Percentiles rank a stretch among this genome's conserved stretches.
These are phyloP conservation scores for Timandra comae DNA, from an alignment of 2,888 invertebrate genomes.

Conservation along the genomic window DNA sequence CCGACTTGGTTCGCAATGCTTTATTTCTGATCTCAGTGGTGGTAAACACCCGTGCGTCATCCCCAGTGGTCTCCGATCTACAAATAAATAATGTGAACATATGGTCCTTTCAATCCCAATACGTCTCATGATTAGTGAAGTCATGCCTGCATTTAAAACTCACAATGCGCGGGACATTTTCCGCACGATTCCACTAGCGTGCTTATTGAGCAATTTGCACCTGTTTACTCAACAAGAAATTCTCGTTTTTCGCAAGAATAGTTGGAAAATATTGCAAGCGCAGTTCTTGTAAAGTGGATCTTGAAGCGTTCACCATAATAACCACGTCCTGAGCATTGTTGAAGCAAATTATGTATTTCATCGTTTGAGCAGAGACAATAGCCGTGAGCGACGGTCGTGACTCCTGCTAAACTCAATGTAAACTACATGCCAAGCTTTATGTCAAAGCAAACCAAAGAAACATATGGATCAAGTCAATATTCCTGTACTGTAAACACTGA, in stretches of 20 bases:
- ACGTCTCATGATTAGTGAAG: constrained; percentile 23
- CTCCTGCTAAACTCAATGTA: constrained; percentile 21
- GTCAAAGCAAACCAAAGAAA: constrained; percentile 33
- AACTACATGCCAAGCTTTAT: constrained; percentile 36
- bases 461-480: constrained; percentile 58
- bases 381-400: constrained; percentile 27
- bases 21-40: constrained; percentile 67
- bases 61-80: constrained; percentile 53
- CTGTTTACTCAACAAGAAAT: constrained; percentile 12
- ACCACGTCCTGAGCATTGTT: constrained; percentile 3
- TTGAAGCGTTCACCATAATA: constrained; percentile 4
- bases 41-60: constrained; percentile 70
- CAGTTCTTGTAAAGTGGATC: constrained; percentile 6
- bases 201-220: constrained; percentile 17
- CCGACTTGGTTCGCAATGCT: constrained; percentile 46
- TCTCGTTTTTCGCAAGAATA: constrained; percentile 6
- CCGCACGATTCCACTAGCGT: constrained; percentile 26
- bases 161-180: constrained; percentile 15
- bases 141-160: constrained; percentile 19
- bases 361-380: constrained; percentile 25
- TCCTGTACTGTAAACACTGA: constrained; percentile 54
- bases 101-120: constrained; percentile 32
- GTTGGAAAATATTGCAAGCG: constrained; percentile 7
- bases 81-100: constrained; percentile 58
- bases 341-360: constrained; percentile 16